Base-by-base conservation (phyloP, 2,113 vertebrate genomes). In the Pseudolaguvia tuberculata region DNA sequence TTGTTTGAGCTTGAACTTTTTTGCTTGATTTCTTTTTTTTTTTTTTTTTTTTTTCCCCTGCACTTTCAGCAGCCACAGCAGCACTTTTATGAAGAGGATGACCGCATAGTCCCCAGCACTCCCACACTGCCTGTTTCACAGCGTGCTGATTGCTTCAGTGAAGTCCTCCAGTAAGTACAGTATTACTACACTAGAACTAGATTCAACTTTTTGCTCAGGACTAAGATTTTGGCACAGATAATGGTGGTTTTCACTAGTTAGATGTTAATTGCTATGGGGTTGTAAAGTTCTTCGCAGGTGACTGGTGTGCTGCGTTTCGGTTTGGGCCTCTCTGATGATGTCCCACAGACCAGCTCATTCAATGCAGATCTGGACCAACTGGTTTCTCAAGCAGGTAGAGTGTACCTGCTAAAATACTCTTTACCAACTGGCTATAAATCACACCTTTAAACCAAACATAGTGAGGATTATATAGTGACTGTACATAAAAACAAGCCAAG, bases 331-430 rank as follows among this genome's bases (percentile, higher is more conserved):
- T 91, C 93, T 59, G 96, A 98, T 69, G 97, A 98, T 15, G 81
- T 97, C 87, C 89, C 93, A 9, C 96, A 95, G 68, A 93, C 94
- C 20, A 94, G 91, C 81, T 95, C 94, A 11, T 95, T 94, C 13
- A 95, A 96, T 75, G 95, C 96, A 25, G 96, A 98, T 73, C 93
- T 98, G 48, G 94, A 94, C 45, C 96, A 97, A 74, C 93, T 98
- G 11, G 92, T 94, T 11, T 95, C 95, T n/a, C 96, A 98, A 93
- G 96, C 94, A 94, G 96, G 96, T 97, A 86, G 48, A 6, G 14
- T 58, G 47, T 15, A 12, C 55, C 13, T 6, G 9, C 58, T 21
- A 8, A 58, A n/a, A 13, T 18, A 12, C 53, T 10, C 12, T 29
- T 18, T n/a, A 39, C 42, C 35, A n/a, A 5, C 31, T 45, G 13